Evolutionary conservation across 2,888 invertebrate species (phyloP).

Genomic region (Cheilosia grossa): DNA sequence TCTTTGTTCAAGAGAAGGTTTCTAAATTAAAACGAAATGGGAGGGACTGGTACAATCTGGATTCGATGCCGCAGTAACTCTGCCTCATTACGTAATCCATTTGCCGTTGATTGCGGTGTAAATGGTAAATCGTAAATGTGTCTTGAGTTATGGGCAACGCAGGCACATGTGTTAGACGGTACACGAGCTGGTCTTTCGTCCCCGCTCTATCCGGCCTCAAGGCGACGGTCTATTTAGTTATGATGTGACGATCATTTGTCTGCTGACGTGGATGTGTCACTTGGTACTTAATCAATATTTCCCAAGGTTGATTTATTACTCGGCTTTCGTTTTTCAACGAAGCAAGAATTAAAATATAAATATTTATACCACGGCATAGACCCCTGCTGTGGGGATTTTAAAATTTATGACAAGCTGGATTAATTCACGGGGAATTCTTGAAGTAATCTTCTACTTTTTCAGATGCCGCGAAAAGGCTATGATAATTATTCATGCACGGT

Average conservation of each 20-base stretch:
- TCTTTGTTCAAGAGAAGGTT: constrained; percentile 17
- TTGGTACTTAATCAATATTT: constrained; percentile 62
- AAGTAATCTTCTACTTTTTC: background rate
- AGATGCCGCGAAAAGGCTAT: background rate
- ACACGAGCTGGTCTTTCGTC: background rate
- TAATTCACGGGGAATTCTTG: background rate
- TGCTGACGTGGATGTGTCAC: constrained; percentile 59
- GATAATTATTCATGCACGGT: background rate
- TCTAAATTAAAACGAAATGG: constrained; percentile 36
- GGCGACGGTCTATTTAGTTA: constrained; percentile 36
- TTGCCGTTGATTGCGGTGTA: constrained; percentile 67
- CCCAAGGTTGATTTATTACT: constrained; percentile 7
- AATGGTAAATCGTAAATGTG: constrained; percentile 58
- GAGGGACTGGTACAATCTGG: constrained; percentile 47
- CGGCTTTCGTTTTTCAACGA: constrained; percentile 1
- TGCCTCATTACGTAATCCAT: constrained; percentile 70
- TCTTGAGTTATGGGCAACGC: constrained; percentile 7
- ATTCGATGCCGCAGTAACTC: constrained; percentile 69
- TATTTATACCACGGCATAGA: constrained; percentile 11
- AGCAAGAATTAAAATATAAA: constrained; percentile 17
- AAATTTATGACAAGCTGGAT: constrained; percentile 19
- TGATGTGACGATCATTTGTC: constrained; percentile 37
- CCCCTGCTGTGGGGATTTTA: background rate
- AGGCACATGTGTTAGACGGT: background rate
- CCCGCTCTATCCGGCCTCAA: background rate